Percentiles rank a stretch among this genome's conserved stretches.
Conservation (phyloP, 2,113 vertebrate genomes). For the Otolemur garnettii region DNA sequence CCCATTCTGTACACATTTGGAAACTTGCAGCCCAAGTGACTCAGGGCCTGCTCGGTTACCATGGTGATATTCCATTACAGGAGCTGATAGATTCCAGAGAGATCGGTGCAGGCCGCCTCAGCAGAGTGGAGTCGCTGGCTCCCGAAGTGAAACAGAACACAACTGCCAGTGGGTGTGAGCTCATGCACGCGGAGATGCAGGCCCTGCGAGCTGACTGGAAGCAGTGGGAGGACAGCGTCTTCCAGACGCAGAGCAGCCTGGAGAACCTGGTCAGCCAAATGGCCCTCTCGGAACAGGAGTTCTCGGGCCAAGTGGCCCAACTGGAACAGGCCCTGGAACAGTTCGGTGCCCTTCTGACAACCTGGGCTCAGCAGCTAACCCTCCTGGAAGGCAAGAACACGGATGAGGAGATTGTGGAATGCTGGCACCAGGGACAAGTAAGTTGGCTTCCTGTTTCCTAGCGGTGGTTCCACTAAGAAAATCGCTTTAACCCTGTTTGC, state of each 20-base stretch:
- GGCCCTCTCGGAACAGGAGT: constrained; percentile 93
- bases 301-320: constrained; percentile 86
- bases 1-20: constrained; percentile 50
- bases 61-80: constrained; percentile 94
- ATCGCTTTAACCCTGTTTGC: neutral
- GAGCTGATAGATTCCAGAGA: constrained; percentile 95
- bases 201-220: constrained; percentile 94
- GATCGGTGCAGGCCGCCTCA: constrained; percentile 92
- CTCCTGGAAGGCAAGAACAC: constrained; percentile 91
- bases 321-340: constrained; percentile 91
- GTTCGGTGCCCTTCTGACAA: constrained; percentile 88
- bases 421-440: constrained; percentile 95
- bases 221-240: constrained; percentile 94
- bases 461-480: neutral
- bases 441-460: constrained; percentile 74
- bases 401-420: constrained; percentile 91
- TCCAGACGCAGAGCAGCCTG: constrained; percentile 89
- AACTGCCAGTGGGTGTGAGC: constrained; percentile 90
- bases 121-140: constrained; percentile 91
- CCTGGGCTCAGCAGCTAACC: constrained; percentile 90
- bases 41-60: constrained; percentile 88
- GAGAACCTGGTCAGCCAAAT: constrained; percentile 90
- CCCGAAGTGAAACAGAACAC: constrained; percentile 90
- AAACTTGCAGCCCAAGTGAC: constrained; percentile 67
- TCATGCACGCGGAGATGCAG: constrained; percentile 93